Percentiles rank a stretch among this genome's conserved stretches.
These are phyloP conservation scores for Antennarius maculatus DNA, from an alignment of 2,797 vertebrate species.

Conservation along the genomic window DNA sequence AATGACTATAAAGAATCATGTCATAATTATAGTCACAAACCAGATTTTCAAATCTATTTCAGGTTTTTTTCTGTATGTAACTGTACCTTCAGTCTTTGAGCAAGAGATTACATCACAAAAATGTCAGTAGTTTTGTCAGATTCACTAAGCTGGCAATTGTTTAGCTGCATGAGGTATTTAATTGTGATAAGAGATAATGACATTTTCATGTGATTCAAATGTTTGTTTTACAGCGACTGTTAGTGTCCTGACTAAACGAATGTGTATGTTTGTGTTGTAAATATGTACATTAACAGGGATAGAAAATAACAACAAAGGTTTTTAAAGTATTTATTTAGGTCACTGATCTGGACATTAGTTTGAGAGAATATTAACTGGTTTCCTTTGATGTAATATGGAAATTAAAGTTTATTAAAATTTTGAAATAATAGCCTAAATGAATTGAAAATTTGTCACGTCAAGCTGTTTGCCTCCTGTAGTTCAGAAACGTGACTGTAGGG, in stretches of 20 bases:
- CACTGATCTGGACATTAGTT: background rate
- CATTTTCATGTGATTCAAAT: background rate
- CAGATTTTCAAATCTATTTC: background rate
- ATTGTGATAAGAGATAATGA: background rate
- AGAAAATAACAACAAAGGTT: background rate
- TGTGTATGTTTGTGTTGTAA: background rate
- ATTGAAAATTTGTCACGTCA: too few species aligned
- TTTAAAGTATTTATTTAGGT: background rate
- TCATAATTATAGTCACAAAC: background rate
- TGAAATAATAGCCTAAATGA: too few species aligned
- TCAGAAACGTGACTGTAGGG: too few species aligned
- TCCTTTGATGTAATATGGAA: background rate
- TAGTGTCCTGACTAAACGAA: background rate
- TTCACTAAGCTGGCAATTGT: background rate
- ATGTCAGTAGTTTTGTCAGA: background rate
- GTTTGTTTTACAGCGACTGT: background rate
- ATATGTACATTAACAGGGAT: background rate
- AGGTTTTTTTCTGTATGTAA: too few species aligned
- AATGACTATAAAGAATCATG: background rate
- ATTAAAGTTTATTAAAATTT: background rate
- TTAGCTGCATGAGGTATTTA: background rate
- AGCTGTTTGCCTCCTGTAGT: too few species aligned
- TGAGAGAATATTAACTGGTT: background rate
- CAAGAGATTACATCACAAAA: background rate
- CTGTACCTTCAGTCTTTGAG: too few species aligned